A percentile compares a stretch with the other conserved stretches of the same genome.
phyloP scores from a whole-genome alignment of 64 coral and sea anemone genomes.

The Hydrozoanthus tunicans region DNA sequence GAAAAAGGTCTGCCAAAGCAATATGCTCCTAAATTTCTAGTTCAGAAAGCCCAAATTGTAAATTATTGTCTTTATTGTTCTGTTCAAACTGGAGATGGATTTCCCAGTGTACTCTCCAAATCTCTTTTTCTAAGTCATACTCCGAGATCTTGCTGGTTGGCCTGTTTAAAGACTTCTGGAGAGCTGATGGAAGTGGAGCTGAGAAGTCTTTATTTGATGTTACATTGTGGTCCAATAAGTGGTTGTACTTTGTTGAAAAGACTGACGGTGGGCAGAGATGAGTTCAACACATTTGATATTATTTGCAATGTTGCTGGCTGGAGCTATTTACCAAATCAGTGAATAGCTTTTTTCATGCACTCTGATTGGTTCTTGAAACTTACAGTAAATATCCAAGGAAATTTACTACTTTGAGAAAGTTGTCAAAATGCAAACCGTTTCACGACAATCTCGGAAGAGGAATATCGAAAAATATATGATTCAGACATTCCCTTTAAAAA shows the following conservation, averaged over 20 bases:
- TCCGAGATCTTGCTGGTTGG: constrained; percentile 23
- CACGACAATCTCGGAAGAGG: too few relatives aligned
- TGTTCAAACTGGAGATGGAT: background rate
- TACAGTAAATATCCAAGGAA: too few relatives aligned
- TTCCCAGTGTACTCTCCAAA: constrained; percentile 6
- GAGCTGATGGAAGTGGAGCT: background rate
- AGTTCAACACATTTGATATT: constrained; percentile 22
- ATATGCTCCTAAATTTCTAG: background rate
- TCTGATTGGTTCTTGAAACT: too few relatives aligned
- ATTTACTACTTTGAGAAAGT: too few relatives aligned
- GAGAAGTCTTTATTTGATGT: constrained; percentile 3
- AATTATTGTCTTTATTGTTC: background rate
- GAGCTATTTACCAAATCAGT: background rate
- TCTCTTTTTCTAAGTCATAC: constrained; percentile 43
- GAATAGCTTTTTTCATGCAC: too few relatives aligned
- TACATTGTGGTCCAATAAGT: constrained; percentile 55
- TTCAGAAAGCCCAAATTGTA: background rate
- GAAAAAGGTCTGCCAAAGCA: background rate
- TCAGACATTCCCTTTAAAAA: too few relatives aligned
- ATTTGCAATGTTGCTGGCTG: background rate
- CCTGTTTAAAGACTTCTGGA: constrained; percentile 37
- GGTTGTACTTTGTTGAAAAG: background rate
- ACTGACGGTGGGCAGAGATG: constrained; percentile 21
- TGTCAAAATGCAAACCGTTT: too few relatives aligned
- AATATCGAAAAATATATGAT: too few relatives aligned